Evolutionary conservation across 2,113 vertebrate species (phyloP).

Genomic region (Eonycteris spelaea): DNA sequence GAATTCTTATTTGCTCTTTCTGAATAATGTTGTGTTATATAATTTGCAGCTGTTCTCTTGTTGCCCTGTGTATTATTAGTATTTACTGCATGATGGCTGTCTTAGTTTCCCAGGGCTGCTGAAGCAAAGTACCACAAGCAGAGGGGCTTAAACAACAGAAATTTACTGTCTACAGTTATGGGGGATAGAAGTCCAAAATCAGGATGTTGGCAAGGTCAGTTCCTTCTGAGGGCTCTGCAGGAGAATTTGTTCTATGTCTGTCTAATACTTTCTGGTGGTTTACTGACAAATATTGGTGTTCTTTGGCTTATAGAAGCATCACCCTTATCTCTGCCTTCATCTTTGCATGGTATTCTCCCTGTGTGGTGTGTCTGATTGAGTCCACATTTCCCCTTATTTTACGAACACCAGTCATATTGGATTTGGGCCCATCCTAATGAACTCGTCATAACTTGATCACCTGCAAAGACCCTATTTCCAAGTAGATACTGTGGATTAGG

Average conservation of each 20-base stretch:
- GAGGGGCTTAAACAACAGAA: not conserved
- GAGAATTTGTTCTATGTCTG: not conserved
- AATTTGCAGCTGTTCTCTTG: not conserved
- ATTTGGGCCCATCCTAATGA: not conserved
- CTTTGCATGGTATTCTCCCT: not conserved
- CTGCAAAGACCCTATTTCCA: not conserved
- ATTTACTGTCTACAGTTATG: not conserved
- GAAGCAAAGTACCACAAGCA: not conserved
- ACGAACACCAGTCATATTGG: not conserved
- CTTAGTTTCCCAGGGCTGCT: not conserved
- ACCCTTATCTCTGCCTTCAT: not conserved
- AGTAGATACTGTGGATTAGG: not conserved
- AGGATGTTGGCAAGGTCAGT: not conserved
- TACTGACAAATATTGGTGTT: not conserved
- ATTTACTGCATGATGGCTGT: not conserved
- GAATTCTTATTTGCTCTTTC: slow-evolving; percentile 20
- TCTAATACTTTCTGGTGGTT: not conserved
- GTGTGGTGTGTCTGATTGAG: not conserved
- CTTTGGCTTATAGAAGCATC: not conserved
- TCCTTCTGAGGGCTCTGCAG: not conserved
- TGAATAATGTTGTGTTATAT: not conserved
- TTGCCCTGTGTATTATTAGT: not conserved
- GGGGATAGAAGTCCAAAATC: not conserved
- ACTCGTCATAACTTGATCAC: not conserved
- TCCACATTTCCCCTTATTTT: not conserved